Conservation (phyloP, 2,797 vertebrate species). For the Limosa lapponica region DNA sequence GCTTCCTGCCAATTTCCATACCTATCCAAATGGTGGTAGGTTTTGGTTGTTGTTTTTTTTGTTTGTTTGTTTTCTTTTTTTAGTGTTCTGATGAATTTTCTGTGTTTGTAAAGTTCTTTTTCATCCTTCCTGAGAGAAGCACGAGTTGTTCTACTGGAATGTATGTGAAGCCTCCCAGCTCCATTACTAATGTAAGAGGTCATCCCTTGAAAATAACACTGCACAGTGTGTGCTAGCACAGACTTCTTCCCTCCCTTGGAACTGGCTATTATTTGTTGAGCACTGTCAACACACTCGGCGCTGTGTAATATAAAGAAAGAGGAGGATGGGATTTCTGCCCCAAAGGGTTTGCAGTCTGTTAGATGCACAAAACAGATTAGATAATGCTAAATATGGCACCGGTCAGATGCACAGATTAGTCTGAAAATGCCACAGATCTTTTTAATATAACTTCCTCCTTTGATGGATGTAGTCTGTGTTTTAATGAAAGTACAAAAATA, state of each 20-base stretch:
- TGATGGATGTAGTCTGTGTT: conserved; percentile 58
- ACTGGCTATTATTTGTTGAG: conserved; percentile 11
- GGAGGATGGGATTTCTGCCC: conserved; percentile 44
- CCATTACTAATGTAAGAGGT: not conserved
- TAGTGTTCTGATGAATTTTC: not conserved
- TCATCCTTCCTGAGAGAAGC: not conserved
- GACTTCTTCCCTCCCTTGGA: not conserved
- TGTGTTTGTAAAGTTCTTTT: not conserved
- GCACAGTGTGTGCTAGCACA: not conserved
- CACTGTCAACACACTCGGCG: fast-evolving
- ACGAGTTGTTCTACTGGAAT: not conserved
- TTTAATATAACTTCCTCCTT: conserved; percentile 49
- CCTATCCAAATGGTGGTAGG: no score
- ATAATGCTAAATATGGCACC: conserved; percentile 24
- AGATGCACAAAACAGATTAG: conserved; percentile 47
- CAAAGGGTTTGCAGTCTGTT: conserved; percentile 51
- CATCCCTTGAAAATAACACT: not conserved
- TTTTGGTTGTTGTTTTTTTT: no score
- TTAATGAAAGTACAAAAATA: conserved; percentile 69
- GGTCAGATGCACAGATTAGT: conserved; percentile 49
- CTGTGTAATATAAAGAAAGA: conserved; percentile 30
- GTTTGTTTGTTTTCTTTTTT: not conserved
- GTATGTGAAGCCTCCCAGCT: not conserved
- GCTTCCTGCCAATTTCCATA: not conserved
- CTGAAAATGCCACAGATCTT: conserved; percentile 55